Evolutionary conservation across 2,113 vertebrate genomes (phyloP).

Genomic region (Otus sunia): DNA sequence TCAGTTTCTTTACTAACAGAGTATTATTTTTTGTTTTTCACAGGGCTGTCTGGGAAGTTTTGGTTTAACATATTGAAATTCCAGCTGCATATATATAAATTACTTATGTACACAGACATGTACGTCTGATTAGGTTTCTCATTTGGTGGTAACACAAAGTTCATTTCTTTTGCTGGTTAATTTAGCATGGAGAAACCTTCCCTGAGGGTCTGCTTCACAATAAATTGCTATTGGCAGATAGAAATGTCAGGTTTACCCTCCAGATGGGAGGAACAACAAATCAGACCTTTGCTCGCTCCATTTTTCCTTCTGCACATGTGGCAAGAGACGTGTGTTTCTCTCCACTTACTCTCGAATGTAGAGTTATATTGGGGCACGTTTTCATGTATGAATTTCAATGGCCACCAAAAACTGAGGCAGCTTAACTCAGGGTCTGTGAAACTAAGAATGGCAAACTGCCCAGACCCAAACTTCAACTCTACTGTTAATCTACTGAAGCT

Average conservation of each 20-base stretch:
- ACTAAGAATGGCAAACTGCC: not conserved
- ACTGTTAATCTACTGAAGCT: fast-evolving
- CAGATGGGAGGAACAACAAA: not conserved
- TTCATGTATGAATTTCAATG: not conserved
- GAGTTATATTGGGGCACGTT: fast-evolving
- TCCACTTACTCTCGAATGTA: not conserved
- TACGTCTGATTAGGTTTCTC: not conserved
- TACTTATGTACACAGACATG: slow-evolving; percentile 10
- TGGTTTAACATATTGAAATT: not conserved
- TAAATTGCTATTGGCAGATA: slow-evolving; percentile 46
- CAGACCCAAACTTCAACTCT: not conserved
- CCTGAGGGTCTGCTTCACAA: not conserved
- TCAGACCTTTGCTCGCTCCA: not conserved
- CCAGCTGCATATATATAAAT: not conserved
- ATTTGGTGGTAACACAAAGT: not conserved
- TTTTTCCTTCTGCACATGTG: not conserved
- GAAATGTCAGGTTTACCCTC: slow-evolving; percentile 55
- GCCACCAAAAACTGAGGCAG: not conserved
- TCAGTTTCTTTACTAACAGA: not conserved
- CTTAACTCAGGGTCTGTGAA: fast-evolving
- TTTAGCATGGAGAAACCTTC: slow-evolving; percentile 15
- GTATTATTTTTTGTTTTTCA: not conserved
- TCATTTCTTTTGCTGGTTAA: slow-evolving; percentile 5
- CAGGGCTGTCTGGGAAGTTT: not conserved
- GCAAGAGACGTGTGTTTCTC: not conserved